Percentiles rank a stretch among this genome's conserved stretches.
These are phyloP conservation scores for Erannis defoliaria DNA, from an alignment of 2,888 invertebrate species.

Conservation along the genomic window DNA sequence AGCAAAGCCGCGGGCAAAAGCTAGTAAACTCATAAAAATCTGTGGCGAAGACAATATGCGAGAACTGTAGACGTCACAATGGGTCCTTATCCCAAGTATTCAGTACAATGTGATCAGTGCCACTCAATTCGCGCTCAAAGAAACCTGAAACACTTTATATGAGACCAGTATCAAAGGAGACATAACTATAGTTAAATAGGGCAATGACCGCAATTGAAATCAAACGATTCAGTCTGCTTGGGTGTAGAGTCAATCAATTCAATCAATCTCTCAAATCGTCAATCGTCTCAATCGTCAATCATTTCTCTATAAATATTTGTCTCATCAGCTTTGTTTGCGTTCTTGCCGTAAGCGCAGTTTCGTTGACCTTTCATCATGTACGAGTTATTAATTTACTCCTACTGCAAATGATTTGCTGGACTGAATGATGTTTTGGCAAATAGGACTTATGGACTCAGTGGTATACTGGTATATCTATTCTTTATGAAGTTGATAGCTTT, in stretches of 20 bases:
- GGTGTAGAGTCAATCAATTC: too few species aligned
- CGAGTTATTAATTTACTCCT: neutral
- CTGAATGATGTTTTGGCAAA: neutral
- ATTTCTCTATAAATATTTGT: conserved; percentile 17
- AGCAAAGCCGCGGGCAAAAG: too few species aligned
- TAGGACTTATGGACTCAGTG: too few species aligned
- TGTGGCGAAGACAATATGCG: too few species aligned
- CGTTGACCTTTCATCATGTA: conserved; percentile 17
- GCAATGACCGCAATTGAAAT: conserved; percentile 16
- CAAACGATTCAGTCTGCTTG: conserved; percentile 8
- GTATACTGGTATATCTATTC: too few species aligned
- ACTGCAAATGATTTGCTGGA: neutral
- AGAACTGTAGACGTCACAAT: neutral
- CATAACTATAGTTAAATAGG: neutral
- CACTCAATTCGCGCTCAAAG: conserved; percentile 8
- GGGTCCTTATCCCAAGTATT: neutral
- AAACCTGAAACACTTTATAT: conserved; percentile 3
- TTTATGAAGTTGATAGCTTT: too few species aligned
- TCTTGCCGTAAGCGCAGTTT: neutral
- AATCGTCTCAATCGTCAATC: conserved; percentile 31
- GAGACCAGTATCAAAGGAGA: neutral
- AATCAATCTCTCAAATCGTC: too few species aligned
- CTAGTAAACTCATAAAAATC: too few species aligned
- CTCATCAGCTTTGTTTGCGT: conserved; percentile 10
- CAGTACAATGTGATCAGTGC: neutral